A percentile compares a stretch with the other conserved stretches of the same genome.
Evolutionary conservation across 2,888 invertebrate species (phyloP).

Genomic region (Thereva nobilitata): DNA sequence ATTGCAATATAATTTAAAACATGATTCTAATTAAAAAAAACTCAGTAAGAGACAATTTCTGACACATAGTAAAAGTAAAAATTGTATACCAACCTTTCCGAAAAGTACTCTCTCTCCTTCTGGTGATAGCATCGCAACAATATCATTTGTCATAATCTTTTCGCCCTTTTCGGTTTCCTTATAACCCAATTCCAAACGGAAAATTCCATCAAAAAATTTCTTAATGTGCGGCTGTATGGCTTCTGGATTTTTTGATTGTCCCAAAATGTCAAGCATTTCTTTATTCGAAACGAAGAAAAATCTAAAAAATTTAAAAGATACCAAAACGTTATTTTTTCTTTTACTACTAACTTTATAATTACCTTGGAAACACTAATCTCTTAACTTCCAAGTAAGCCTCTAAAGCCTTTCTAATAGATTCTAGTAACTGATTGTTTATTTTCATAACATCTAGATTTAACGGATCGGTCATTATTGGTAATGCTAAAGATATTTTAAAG

Average conservation of each 20-base stretch:
- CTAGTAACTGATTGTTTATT: conserved; percentile 77
- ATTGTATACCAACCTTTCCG: conserved; percentile 63
- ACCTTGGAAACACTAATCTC: conserved; percentile 80
- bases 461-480: conserved; percentile 77
- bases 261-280: conserved; percentile 85
- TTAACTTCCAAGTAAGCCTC: conserved; percentile 90
- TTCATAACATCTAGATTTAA: conserved; percentile 70
- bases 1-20: no score
- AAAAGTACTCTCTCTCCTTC: conserved; percentile 82
- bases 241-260: conserved; percentile 86
- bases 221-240: conserved; percentile 88
- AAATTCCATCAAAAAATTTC: conserved; percentile 87
- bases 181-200: conserved; percentile 75
- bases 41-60: no score
- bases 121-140: conserved; percentile 86
- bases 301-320: conserved; percentile 43
- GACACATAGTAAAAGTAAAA: no score
- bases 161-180: conserved; percentile 65
- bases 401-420: conserved; percentile 87
- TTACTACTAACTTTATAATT: conserved; percentile 4
- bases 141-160: conserved; percentile 73
- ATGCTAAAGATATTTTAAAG: conserved; percentile 78
- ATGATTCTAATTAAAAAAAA: no score
- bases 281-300: conserved; percentile 92
- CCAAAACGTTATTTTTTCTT: not conserved